Percentiles rank a stretch among this genome's conserved stretches.
Conservation (phyloP, 2,113 vertebrate species). For the Pristiophorus japonicus region DNA sequence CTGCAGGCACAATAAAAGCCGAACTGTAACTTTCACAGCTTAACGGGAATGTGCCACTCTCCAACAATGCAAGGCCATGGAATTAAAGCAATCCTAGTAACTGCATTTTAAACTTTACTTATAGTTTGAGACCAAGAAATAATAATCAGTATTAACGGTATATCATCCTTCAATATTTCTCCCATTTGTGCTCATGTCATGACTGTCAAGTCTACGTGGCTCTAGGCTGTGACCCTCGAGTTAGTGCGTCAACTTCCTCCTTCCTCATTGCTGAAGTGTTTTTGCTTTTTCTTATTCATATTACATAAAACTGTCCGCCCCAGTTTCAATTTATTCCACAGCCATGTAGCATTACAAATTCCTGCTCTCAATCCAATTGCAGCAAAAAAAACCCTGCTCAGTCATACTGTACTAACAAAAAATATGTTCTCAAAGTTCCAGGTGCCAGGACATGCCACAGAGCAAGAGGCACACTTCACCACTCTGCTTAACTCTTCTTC, state of each 20-base stretch:
- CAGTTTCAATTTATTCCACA: background rate
- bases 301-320: background rate
- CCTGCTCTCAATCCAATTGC: background rate
- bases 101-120: too few relatives aligned
- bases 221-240: too few relatives aligned
- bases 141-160: too few relatives aligned
- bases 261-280: too few relatives aligned
- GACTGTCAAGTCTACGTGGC: too few relatives aligned
- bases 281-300: background rate
- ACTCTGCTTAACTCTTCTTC: background rate
- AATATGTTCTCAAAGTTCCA: background rate
- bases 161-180: too few relatives aligned
- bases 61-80: background rate
- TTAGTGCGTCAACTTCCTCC: too few relatives aligned
- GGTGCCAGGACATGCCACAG: background rate
- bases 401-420: background rate
- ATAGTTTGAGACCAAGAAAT: too few relatives aligned
- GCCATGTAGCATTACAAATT: background rate
- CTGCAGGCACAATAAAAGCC: slow-evolving; percentile 54
- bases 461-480: background rate
- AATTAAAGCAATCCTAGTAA: background rate
- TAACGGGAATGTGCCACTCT: too few relatives aligned
- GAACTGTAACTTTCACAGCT: background rate
- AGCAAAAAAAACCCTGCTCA: background rate
- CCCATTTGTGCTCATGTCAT: too few relatives aligned